These are phyloP conservation scores for Amblyraja radiata DNA, from an alignment of 2,797 vertebrate genomes.

Conservation along the genomic window DNA sequence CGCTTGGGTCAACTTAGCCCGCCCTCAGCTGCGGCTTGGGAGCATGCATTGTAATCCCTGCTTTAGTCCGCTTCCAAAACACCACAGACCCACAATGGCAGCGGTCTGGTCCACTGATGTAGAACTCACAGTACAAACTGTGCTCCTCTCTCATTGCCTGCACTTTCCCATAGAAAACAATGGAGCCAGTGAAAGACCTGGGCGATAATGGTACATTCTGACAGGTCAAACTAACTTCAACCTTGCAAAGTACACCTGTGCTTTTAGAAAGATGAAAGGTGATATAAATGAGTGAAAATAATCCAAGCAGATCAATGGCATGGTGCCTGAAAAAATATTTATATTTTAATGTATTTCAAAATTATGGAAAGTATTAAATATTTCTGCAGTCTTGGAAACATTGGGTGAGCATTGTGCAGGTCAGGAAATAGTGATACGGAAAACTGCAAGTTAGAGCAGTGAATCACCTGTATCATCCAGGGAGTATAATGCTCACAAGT, in stretches of 20 bases:
- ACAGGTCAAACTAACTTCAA: constrained; percentile 2
- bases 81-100: not conserved
- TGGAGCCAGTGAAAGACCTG: not conserved
- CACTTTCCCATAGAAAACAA: constrained; percentile 12
- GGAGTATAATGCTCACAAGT: too few species aligned
- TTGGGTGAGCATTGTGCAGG: not conserved
- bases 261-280: not conserved
- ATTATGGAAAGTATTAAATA: too few species aligned
- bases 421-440: not conserved
- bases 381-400: not conserved
- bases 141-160: not conserved
- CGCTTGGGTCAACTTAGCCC: not conserved
- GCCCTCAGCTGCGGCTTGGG: not conserved
- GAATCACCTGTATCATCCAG: too few species aligned
- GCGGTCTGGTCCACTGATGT: not conserved
- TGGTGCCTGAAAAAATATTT: not conserved
- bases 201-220: not conserved
- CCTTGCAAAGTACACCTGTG: not conserved
- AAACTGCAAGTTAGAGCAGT: too few species aligned
- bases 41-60: not conserved
- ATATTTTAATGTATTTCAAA: not conserved
- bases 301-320: not conserved
- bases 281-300: not conserved
- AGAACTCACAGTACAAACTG: not conserved
- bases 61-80: not conserved